These are phyloP conservation scores for Salvelinus namaycush DNA, from an alignment of 2,113 vertebrate species.

Conservation along the genomic window DNA sequence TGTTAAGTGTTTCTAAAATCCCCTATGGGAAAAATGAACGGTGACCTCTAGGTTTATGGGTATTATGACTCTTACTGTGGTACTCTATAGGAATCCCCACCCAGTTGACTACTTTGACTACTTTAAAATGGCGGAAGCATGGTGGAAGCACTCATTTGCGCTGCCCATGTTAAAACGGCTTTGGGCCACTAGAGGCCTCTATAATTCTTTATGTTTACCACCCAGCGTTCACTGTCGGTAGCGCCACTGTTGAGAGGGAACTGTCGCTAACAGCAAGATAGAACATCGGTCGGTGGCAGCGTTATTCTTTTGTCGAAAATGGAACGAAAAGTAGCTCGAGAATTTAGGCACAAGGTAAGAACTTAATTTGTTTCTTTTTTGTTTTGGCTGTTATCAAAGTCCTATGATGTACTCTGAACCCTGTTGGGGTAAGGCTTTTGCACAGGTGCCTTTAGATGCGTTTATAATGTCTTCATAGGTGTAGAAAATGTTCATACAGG, in stretches of 20 bases:
- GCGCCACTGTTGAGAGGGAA: not conserved
- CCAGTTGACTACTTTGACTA: no score
- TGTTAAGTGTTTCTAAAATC: no score
- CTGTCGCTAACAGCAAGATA: not conserved
- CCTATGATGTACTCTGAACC: not conserved
- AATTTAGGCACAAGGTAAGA: constrained; percentile 95
- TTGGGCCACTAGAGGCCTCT: no score
- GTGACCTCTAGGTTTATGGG: no score
- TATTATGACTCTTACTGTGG: no score
- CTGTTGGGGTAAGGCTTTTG: not conserved
- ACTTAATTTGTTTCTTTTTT: not conserved
- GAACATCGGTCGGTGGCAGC: not conserved
- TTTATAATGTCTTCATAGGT: no score
- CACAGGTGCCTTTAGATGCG: not conserved
- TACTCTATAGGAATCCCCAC: no score
- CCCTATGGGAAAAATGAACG: no score
- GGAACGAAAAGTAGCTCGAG: constrained; percentile 93
- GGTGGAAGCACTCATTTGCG: no score
- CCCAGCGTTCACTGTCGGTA: not conserved
- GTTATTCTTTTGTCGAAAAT: constrained; percentile 58
- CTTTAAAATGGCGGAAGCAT: no score
- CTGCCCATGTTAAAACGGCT: no score
- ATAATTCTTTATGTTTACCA: no score
- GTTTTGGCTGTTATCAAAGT: not conserved
- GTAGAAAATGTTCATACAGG: not conserved